phyloP scores from a whole-genome alignment of 2,113 vertebrate species.

The Rhineura floridana region DNA sequence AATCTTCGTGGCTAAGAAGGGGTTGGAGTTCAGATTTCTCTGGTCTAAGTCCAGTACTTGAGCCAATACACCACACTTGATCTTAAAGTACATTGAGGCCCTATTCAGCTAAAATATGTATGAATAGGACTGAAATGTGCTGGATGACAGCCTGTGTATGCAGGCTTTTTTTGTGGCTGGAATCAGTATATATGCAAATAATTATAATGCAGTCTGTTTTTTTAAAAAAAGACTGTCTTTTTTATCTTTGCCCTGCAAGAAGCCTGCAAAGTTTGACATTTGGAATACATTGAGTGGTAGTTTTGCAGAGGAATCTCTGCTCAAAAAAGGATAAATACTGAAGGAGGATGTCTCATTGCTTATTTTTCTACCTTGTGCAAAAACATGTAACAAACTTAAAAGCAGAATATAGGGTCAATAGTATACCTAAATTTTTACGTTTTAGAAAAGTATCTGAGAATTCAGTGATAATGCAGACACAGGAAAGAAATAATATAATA shows the following conservation, averaged over 20 bases:
- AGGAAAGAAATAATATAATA: slow-evolving; percentile 23
- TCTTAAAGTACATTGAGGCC: not conserved
- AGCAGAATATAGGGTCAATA: not conserved
- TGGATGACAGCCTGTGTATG: slow-evolving; percentile 25
- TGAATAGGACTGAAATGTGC: not conserved
- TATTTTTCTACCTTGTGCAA: not conserved
- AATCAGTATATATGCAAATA: slow-evolving; percentile 7
- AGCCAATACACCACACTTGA: not conserved
- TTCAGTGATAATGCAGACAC: slow-evolving; percentile 1
- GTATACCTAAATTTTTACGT: not conserved
- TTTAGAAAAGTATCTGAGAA: not conserved
- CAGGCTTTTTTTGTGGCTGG: slow-evolving; percentile 41
- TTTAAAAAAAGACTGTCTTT: not conserved
- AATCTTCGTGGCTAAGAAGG: not conserved
- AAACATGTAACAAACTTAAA: not conserved
- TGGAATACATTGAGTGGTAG: not conserved
- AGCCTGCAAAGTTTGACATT: not conserved
- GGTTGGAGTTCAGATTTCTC: not conserved
- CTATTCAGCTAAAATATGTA: not conserved
- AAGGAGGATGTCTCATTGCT: not conserved
- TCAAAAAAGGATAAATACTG: not conserved
- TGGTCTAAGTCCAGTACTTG: not conserved
- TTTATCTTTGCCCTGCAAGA: not conserved
- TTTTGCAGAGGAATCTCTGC: not conserved
- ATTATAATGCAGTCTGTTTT: not conserved